Evolutionary conservation across 2,797 vertebrate species (phyloP), one percentile per base, ranked within the genome.

Genomic region (Sebastes steindachneri): DNA sequence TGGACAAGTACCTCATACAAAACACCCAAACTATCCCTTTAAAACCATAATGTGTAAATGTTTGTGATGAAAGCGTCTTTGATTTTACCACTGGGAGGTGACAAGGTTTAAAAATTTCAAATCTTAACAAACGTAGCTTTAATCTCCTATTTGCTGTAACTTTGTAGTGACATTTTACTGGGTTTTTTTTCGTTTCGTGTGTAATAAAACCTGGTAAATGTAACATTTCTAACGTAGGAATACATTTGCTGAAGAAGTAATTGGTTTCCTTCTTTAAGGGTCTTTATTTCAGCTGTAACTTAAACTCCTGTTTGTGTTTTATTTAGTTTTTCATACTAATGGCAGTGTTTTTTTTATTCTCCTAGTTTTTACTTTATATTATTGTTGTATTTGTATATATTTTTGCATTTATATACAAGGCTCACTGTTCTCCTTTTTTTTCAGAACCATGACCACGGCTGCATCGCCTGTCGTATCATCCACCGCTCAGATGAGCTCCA

Each of bases 401-500:
- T 35, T 35, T 35, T n/a, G 21, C 21, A 1, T 37, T 2, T 25
- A 17, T 15, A 53, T 35, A 10, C 14, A 19, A 5, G 33, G 17
- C 35, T 71, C 7, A 64, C 33, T 0, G 7, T 62, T 33, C 2
- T 7, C 1, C 41, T 4, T 23, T 1, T 1, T 58, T 86, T 83
- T 68, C 94, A 99, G 98, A 98, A 97, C 70, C 98, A 99, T 0
- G 97, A 97, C 77, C 96, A 93, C 2, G 81, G 92, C 1, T 99
- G 98, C 89, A 95, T 97, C 0, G 95, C 95, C 0, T 99, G 98
- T 77, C 96, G 96, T 0, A 97, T 98, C 94, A 97, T 99, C 92
- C 96, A 94, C 79, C 97, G 96, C 35, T 99, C 98, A 0, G 98
- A 99, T 0, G 97, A 97, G 92, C 93, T 97, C 77, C 97, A 96